Conservation (phyloP, 2,888 invertebrate genomes). For the Drosophila flavopinicola region DNA sequence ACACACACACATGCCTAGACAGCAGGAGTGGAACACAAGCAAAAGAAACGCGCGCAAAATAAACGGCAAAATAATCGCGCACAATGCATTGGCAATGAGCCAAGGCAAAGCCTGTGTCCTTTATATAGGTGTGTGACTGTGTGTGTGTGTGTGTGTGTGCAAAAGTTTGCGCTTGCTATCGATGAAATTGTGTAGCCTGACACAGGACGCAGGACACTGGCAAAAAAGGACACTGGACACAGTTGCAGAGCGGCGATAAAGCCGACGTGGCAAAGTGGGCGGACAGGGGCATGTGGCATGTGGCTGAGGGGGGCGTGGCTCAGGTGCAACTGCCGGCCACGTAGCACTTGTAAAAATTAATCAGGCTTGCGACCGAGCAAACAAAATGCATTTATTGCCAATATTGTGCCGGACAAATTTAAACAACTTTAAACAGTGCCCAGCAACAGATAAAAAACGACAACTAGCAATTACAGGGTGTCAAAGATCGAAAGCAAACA, state of each 20-base stretch:
- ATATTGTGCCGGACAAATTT: slow-evolving; percentile 26
- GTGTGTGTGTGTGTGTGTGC: slow-evolving; percentile 26
- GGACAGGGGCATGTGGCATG: not conserved
- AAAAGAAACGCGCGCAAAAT: slow-evolving; percentile 69
- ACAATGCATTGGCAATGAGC: slow-evolving; percentile 81
- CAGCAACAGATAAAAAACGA: slow-evolving; percentile 22
- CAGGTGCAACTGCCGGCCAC: slow-evolving; percentile 28
- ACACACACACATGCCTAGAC: not conserved
- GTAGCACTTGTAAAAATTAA: slow-evolving; percentile 72
- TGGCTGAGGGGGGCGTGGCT: slow-evolving; percentile 27
- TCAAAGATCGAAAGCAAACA: slow-evolving; percentile 73
- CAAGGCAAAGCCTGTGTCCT: slow-evolving; percentile 42
- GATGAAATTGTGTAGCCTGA: slow-evolving; percentile 76
- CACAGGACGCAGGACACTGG: slow-evolving; percentile 37
- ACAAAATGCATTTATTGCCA: slow-evolving; percentile 56
- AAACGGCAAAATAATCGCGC: slow-evolving; percentile 82
- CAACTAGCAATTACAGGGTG: slow-evolving; percentile 74
- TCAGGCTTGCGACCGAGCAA: slow-evolving; percentile 58
- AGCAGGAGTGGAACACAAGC: slow-evolving; percentile 19
- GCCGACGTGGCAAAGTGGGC: slow-evolving; percentile 30
- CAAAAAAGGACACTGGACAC: slow-evolving; percentile 25
- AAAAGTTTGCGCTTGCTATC: slow-evolving; percentile 64
- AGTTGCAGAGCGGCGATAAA: slow-evolving; percentile 32
- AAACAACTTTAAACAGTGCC: slow-evolving; percentile 34
- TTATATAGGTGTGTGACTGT: slow-evolving; percentile 24